phyloP scores from a whole-genome alignment of 2,888 invertebrate species.

The Mesorhabditis spiculigera region DNA sequence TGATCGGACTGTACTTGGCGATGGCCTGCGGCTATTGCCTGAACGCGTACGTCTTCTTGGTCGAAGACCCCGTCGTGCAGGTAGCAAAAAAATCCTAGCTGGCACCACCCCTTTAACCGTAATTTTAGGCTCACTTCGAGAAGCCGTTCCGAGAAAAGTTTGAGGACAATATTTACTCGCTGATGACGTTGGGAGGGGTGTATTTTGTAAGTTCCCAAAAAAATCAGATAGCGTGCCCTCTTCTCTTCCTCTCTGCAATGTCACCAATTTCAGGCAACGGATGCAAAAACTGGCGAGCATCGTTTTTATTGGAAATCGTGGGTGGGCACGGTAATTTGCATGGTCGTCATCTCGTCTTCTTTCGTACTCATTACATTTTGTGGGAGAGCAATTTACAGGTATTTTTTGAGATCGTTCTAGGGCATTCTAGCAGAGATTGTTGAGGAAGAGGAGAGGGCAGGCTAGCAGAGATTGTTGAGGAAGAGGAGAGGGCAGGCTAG shows the following conservation, averaged over 20 bases:
- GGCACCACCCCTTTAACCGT: no score
- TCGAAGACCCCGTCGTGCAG: background rate
- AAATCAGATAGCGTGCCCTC: background rate
- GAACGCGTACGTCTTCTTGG: constrained; percentile 3
- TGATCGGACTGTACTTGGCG: constrained; percentile 3
- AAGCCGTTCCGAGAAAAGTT: background rate
- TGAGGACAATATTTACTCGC: background rate
- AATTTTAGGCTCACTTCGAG: background rate
- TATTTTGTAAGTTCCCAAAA: background rate
- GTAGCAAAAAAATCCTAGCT: no score
- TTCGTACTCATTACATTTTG: background rate
- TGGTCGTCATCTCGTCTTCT: background rate
- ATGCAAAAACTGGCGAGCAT: background rate
- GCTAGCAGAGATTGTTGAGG: no score
- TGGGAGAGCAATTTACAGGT: background rate
- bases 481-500: no score
- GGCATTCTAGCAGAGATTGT: no score
- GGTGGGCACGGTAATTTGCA: background rate
- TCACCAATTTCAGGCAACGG: background rate
- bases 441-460: no score
- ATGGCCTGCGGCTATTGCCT: constrained; percentile 1
- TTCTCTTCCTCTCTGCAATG: background rate
- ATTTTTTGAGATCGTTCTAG: no score
- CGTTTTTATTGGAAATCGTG: background rate
- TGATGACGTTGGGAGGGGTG: background rate